Evolutionary conservation across 2,113 vertebrate species (phyloP).

Genomic region (Oncorhynchus tshawytscha): DNA sequence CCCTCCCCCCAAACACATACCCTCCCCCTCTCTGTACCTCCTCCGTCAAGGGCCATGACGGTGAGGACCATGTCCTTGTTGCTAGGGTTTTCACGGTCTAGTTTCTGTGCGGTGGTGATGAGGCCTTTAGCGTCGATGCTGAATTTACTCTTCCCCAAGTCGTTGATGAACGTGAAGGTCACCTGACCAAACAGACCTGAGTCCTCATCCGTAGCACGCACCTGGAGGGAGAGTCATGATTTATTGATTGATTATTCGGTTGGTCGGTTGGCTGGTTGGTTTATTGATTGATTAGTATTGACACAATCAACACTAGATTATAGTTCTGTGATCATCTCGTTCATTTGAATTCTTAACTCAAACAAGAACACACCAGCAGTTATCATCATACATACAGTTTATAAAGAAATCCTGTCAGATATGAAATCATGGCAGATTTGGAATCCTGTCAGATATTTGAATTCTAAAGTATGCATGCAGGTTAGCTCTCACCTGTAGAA

Average conservation of each 20-base stretch:
- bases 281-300: too few relatives aligned
- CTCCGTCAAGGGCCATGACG: slow-evolving; percentile 90
- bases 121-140: slow-evolving; percentile 83
- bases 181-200: slow-evolving; percentile 86
- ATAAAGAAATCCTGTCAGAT: too few relatives aligned
- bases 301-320: too few relatives aligned
- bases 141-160: slow-evolving; percentile 90
- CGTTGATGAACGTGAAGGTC: slow-evolving; percentile 90
- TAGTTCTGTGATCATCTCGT: too few relatives aligned
- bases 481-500: too few relatives aligned
- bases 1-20: too few relatives aligned
- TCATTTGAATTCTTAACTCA: too few relatives aligned
- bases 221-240: slow-evolving; percentile 37
- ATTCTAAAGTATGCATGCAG: background rate
- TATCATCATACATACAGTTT: background rate
- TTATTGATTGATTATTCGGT: background rate
- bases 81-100: slow-evolving; percentile 86
- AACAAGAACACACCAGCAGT: too few relatives aligned
- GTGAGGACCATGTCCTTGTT: slow-evolving; percentile 87
- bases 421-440: too few relatives aligned
- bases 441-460: too few relatives aligned
- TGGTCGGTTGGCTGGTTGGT: too few relatives aligned
- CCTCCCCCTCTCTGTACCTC: slow-evolving; percentile 66
- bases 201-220: slow-evolving; percentile 90
- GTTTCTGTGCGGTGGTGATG: slow-evolving; percentile 83